A percentile compares a stretch with the other conserved stretches of the same genome.
phyloP scores from a whole-genome alignment of 2,797 vertebrate species.

The Trachops cirrhosus region DNA sequence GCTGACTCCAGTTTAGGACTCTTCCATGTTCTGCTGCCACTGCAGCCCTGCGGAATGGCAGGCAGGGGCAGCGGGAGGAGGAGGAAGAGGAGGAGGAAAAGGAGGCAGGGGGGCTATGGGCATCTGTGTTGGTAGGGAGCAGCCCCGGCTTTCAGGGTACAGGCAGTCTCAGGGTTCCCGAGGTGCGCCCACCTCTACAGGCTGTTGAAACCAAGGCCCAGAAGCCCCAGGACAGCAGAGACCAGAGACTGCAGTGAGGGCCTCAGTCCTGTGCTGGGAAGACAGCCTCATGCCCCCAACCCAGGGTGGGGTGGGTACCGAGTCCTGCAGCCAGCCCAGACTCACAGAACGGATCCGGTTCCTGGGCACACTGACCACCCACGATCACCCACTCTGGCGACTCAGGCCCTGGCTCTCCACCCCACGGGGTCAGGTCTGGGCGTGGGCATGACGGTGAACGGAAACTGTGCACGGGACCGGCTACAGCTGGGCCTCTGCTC shows the following conservation, averaged over 20 bases:
- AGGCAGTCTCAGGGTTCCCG: background rate
- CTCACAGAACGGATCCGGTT: background rate
- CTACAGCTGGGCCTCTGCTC: background rate
- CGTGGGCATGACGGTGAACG: no score
- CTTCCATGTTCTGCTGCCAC: background rate
- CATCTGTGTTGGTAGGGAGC: no score
- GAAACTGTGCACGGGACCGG: background rate
- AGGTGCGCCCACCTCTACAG: background rate
- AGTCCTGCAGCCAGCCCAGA: background rate
- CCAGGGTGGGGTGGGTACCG: background rate
- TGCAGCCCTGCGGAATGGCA: background rate
- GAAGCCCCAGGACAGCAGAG: background rate
- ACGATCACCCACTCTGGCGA: background rate
- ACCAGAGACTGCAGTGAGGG: background rate
- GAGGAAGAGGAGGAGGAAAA: background rate
- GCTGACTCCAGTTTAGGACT: background rate
- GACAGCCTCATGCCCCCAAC: background rate
- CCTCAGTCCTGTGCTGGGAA: background rate
- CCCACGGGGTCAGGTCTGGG: background rate
- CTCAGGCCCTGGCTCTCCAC: background rate
- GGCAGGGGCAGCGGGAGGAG: background rate
- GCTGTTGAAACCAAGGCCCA: background rate
- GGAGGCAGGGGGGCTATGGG: no score
- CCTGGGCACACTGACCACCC: background rate
- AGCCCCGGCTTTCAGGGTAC: background rate